These are phyloP conservation scores for Gymnothorax javanicus DNA, from an alignment of 2,797 vertebrate species.

Conservation along the genomic window DNA sequence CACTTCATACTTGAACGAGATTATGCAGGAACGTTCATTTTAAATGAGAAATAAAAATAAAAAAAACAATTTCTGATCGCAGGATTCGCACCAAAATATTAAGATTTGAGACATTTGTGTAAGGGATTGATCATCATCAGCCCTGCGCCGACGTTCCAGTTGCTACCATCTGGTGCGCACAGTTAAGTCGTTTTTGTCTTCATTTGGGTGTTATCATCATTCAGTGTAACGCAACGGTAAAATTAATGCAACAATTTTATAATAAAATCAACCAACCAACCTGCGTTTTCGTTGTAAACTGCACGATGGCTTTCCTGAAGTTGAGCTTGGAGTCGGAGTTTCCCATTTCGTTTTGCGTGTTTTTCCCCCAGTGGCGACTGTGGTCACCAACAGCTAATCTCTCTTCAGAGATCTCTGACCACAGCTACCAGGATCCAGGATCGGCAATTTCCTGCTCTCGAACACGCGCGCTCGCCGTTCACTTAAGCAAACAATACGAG, in stretches of 20 bases:
- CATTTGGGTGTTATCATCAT: background rate
- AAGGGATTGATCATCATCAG: background rate
- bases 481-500: background rate
- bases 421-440: slow-evolving; percentile 60
- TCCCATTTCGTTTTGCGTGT: slow-evolving; percentile 61
- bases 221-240: background rate
- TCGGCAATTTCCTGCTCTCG: slow-evolving; percentile 60
- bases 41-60: background rate
- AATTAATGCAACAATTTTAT: slow-evolving; percentile 18
- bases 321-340: slow-evolving; percentile 79
- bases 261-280: slow-evolving; percentile 48
- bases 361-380: background rate
- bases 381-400: slow-evolving; percentile 31
- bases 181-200: slow-evolving; percentile 42
- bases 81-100: background rate
- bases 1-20: background rate
- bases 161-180: slow-evolving; percentile 56
- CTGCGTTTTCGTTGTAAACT: slow-evolving; percentile 77
- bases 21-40: background rate
- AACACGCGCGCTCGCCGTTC: background rate
- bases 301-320: slow-evolving; percentile 82
- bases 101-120: background rate
- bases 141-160: slow-evolving; percentile 5
- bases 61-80: background rate
- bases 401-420: slow-evolving; percentile 16